Evolutionary conservation across 2,113 vertebrate species (phyloP).

Genomic region (Labrus mixtus): DNA sequence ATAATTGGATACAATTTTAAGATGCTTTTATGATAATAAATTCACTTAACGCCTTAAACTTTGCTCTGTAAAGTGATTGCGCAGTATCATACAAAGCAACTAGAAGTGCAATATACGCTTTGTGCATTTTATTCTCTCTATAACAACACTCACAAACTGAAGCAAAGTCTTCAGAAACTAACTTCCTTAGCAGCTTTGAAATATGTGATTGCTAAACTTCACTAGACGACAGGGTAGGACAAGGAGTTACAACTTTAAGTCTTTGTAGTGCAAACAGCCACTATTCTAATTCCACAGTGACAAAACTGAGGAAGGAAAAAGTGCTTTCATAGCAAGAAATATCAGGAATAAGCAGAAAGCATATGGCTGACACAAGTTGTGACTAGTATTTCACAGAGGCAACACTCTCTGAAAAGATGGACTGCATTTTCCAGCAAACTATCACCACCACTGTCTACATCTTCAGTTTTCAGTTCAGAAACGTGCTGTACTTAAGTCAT

Average conservation of each 20-base stretch:
- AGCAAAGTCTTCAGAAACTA: conserved; percentile 69
- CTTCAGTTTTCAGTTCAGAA: conserved; percentile 39
- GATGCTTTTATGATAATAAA: conserved; percentile 67
- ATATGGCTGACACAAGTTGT: conserved; percentile 43
- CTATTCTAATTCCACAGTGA: conserved; percentile 55
- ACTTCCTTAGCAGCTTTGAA: conserved; percentile 69
- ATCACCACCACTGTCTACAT: conserved; percentile 41
- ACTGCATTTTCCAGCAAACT: conserved; percentile 38
- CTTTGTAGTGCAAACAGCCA: conserved; percentile 30
- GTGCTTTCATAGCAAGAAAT: conserved; percentile 59
- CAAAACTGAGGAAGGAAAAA: conserved; percentile 59
- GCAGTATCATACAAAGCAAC: conserved; percentile 50
- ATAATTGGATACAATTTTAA: conserved; percentile 47
- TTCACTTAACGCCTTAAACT: conserved; percentile 25
- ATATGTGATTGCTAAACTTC: conserved; percentile 52
- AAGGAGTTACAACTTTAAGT: conserved; percentile 17
- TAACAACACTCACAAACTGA: conserved; percentile 43
- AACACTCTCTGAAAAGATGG: conserved; percentile 23
- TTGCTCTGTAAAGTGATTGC: conserved; percentile 54
- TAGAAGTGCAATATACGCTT: conserved; percentile 53
- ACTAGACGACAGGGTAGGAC: conserved; percentile 40
- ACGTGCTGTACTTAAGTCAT: conserved; percentile 37
- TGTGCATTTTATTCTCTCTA: conserved; percentile 56
- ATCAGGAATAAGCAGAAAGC: conserved; percentile 60
- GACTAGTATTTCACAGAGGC: conserved; percentile 51